A percentile compares a stretch with the other conserved stretches of the same genome.
These are phyloP conservation scores for Zaprionus africanus DNA, from an alignment of 1,140 invertebrate species.

Conservation along the genomic window DNA sequence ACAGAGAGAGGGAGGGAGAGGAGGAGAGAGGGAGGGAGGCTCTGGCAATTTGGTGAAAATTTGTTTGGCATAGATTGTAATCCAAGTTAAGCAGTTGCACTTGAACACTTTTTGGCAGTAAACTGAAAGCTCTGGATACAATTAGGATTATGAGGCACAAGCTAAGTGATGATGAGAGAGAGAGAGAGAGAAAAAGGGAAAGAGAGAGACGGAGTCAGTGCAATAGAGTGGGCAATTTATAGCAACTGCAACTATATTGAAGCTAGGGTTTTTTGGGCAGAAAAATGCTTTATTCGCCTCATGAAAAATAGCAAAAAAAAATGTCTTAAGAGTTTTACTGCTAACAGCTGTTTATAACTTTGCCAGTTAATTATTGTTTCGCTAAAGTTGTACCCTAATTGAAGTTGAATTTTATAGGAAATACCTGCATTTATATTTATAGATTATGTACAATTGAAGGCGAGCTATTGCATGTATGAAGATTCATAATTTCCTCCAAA, in stretches of 20 bases:
- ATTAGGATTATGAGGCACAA: slow-evolving; percentile 35
- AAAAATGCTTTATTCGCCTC: not conserved
- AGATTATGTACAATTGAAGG: not conserved
- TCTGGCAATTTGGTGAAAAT: slow-evolving; percentile 49
- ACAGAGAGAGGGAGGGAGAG: not conserved
- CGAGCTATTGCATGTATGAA: not conserved
- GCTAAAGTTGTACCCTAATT: not conserved
- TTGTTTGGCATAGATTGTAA: slow-evolving; percentile 56
- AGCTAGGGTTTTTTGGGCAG: not conserved
- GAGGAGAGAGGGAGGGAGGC: not conserved
- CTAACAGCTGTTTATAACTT: not conserved
- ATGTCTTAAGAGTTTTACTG: not conserved
- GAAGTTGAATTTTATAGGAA: not conserved
- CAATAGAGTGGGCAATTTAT: not conserved
- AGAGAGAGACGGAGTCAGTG: not conserved
- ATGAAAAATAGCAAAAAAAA: too few species aligned
- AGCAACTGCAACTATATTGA: slow-evolving; percentile 6
- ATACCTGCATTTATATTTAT: too few species aligned
- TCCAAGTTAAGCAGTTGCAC: slow-evolving; percentile 51
- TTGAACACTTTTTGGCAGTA: slow-evolving; percentile 52
- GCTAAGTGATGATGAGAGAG: slow-evolving; percentile 4
- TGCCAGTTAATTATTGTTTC: not conserved
- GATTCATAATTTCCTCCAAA: not conserved
- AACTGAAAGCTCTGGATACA: slow-evolving; percentile 42
- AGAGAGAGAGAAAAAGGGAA: slow-evolving; percentile 1